phyloP scores from a whole-genome alignment of 2,888 invertebrate species.

The Idaea straminata region DNA sequence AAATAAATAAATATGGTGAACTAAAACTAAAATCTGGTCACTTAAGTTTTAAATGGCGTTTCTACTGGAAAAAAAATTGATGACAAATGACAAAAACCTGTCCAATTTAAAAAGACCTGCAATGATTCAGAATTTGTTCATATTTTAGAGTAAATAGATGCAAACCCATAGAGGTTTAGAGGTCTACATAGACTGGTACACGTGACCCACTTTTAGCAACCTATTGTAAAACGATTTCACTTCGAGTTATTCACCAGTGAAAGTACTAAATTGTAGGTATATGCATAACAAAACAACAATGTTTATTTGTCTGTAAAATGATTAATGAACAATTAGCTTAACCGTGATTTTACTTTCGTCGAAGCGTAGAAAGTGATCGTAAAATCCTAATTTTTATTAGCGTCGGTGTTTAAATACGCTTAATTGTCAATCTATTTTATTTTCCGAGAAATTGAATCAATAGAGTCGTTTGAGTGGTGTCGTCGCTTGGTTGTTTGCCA shows the following conservation, averaged over 20 bases:
- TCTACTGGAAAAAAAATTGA: background rate
- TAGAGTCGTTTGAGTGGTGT: no score
- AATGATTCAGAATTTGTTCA: slow-evolving; percentile 31
- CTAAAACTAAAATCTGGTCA: no score
- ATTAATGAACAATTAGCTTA: slow-evolving; percentile 27
- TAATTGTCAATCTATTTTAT: background rate
- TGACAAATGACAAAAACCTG: slow-evolving; percentile 9
- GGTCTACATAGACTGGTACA: slow-evolving; percentile 40
- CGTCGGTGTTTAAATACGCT: background rate
- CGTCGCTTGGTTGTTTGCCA: no score
- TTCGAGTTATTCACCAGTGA: slow-evolving; percentile 54
- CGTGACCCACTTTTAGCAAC: slow-evolving; percentile 43
- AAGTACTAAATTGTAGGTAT: slow-evolving; percentile 44
- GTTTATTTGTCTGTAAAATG: slow-evolving; percentile 26
- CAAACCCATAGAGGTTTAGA: slow-evolving; percentile 24
- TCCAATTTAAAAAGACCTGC: slow-evolving; percentile 27
- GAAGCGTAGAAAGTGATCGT: background rate
- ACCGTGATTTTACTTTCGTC: slow-evolving; percentile 10
- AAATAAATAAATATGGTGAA: no score
- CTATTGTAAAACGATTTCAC: slow-evolving; percentile 65
- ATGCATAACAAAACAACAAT: slow-evolving; percentile 46
- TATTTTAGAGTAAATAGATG: slow-evolving; percentile 8
- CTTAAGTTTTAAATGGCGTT: no score
- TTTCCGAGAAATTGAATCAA: no score
- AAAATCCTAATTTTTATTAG: background rate